A percentile compares a stretch with the other conserved stretches of the same genome.
Conservation (phyloP, 2,113 vertebrate species). For the Oryzias curvinotus region DNA sequence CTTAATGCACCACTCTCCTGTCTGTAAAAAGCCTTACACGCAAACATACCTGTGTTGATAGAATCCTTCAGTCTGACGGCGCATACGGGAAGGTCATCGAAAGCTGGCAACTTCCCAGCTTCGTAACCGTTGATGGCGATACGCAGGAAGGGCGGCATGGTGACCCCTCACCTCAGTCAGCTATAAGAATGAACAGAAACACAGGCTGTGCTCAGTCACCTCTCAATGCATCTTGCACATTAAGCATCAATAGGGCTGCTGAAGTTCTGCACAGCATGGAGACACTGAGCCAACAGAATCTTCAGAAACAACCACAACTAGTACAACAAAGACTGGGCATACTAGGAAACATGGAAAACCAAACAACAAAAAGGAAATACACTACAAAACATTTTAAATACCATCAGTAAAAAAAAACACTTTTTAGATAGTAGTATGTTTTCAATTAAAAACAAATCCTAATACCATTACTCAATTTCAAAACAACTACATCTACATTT, state of each 20-base stretch:
- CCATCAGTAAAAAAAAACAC: too few relatives aligned
- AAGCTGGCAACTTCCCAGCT: conserved; percentile 76
- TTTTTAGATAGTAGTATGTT: too few relatives aligned
- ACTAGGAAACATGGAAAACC: too few relatives aligned
- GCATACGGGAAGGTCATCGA: conserved; percentile 83
- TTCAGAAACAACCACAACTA: conserved; percentile 35
- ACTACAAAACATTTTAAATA: too few relatives aligned
- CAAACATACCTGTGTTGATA: conserved; percentile 86
- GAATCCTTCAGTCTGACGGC: conserved; percentile 97
- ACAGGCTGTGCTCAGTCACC: neutral
- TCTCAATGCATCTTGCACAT: neutral
- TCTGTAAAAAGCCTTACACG: neutral
- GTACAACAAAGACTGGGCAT: neutral
- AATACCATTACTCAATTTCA: too few relatives aligned
- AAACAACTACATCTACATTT: too few relatives aligned
- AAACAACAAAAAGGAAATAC: too few relatives aligned
- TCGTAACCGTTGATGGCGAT: conserved; percentile 88
- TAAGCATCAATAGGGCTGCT: neutral
- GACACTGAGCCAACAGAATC: conserved; percentile 24
- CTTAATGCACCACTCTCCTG: neutral
- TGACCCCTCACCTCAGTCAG: conserved; percentile 53
- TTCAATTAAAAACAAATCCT: too few relatives aligned
- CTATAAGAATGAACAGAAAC: conserved; percentile 30
- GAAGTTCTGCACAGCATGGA: conserved; percentile 25
- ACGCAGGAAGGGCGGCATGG: conserved; percentile 94